Base-by-base conservation (phyloP, 2,888 invertebrate genomes). In the Apeira syringaria region DNA sequence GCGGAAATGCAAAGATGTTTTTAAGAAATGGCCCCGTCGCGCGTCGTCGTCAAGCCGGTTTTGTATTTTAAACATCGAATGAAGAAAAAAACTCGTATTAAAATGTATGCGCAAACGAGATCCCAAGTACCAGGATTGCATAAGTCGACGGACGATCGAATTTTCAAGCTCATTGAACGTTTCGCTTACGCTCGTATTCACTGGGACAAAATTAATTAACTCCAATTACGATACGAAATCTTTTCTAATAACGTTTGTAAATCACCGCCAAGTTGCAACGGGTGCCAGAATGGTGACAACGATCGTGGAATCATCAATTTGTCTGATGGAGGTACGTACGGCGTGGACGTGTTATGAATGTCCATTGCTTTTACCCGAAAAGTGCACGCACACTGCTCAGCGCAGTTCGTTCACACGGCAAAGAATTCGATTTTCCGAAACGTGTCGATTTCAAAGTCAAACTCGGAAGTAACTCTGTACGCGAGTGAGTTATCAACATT, bases 401-500 rank as follows among this genome's bases (percentile, higher is more conserved):
- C 13, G 17, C 51, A 68, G 71, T 70, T 71, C 70, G 54, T 72
- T 72, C 68, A 70, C 68, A 68, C 61, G 59, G 66, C 61, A 57
- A 62, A 63, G 61, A 55, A 59, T 64, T 64, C 41, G 56, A 64
- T 69, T 68, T 68, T 66, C 55, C 55, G 59, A 66, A 61, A 59
- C 53, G 55, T 68, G 68, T 72, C 64, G 68, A 68, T 69, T 73
- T 61, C 64, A 65, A 59, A 26, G 57, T 68, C 64, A 64, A 80
- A 81, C 73, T 85, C 86, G 87, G 87, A 88, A 87, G 87, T 85
- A 78, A 73, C 77, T 70, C 77, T 71, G 74, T 77, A 83, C 78
- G 80, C 83, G 72, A 87, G 82, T 86, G 81, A 87, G 86, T 84
- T 87, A 87, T 87, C 86, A 87, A 80, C 81, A 81, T 83, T 89